Evolutionary conservation across 2,113 vertebrate species (phyloP).

Genomic region (Marmota flaviventris): DNA sequence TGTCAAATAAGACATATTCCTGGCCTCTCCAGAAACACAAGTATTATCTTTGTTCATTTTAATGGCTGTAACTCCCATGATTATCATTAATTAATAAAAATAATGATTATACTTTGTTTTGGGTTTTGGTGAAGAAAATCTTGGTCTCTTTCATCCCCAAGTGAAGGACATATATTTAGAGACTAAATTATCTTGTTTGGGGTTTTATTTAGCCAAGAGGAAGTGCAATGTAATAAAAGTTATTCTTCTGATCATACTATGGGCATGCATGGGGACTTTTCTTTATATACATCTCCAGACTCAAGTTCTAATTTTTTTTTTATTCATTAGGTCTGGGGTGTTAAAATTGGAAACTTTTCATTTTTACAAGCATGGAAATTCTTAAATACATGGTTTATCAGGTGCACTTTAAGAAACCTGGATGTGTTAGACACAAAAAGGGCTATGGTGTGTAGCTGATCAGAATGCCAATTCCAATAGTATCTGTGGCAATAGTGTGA

Average conservation of each 20-base stretch:
- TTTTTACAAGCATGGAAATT: not conserved
- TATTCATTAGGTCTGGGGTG: not conserved
- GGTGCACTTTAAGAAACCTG: not conserved
- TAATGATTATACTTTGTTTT: too few species aligned
- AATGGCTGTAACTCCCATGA: too few species aligned
- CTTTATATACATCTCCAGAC: not conserved
- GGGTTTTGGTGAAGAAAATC: too few species aligned
- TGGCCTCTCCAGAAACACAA: too few species aligned
- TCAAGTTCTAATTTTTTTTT: not conserved
- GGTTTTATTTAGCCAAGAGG: not conserved
- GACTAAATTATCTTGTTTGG: not conserved
- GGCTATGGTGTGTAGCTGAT: not conserved
- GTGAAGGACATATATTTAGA: too few species aligned
- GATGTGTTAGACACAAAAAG: not conserved
- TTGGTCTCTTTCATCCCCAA: too few species aligned
- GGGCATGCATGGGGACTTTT: rapidly evolving
- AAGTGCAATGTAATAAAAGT: not conserved
- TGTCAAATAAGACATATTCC: too few species aligned
- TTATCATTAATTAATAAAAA: too few species aligned
- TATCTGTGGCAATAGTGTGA: not conserved
- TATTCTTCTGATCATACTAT: not conserved
- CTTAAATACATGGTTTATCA: not conserved
- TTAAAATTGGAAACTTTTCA: not conserved
- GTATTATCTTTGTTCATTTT: too few species aligned
- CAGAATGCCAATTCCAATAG: not conserved